phyloP scores from a whole-genome alignment of 2,888 invertebrate species.

The Brassicogethes aeneus region DNA sequence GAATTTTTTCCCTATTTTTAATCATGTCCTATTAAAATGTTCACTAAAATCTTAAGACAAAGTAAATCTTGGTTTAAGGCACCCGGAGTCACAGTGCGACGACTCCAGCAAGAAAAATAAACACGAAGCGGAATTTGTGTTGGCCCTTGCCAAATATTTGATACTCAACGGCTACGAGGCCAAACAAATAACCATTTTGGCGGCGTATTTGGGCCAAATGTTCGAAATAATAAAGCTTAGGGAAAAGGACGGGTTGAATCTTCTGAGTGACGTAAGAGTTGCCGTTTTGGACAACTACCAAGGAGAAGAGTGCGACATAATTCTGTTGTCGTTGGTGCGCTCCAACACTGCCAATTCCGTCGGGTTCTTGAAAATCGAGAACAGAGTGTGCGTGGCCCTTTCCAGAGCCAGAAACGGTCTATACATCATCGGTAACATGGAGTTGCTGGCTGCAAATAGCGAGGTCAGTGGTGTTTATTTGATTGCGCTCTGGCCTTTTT shows the following conservation, averaged over 20 bases:
- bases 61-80: too few species aligned
- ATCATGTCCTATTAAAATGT: too few species aligned
- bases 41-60: too few species aligned
- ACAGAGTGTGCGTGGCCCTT: slow-evolving; percentile 69
- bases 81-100: slow-evolving; percentile 45
- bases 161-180: slow-evolving; percentile 50
- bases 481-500: too few species aligned
- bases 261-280: slow-evolving; percentile 47
- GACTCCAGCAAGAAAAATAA: slow-evolving; percentile 53
- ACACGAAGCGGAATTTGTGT: slow-evolving; percentile 56
- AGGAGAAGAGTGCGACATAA: slow-evolving; percentile 71
- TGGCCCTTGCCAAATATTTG: slow-evolving; percentile 53
- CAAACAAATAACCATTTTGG: slow-evolving; percentile 61
- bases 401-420: slow-evolving; percentile 64
- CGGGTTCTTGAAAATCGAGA: slow-evolving; percentile 60
- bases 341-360: slow-evolving; percentile 59
- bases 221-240: slow-evolving; percentile 46
- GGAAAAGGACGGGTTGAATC: slow-evolving; percentile 11
- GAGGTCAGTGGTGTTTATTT: slow-evolving; percentile 25
- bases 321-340: slow-evolving; percentile 69
- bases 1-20: too few species aligned
- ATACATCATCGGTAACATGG: slow-evolving; percentile 67
- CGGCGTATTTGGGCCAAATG: slow-evolving; percentile 65
- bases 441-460: slow-evolving; percentile 45
- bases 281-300: slow-evolving; percentile 72